A percentile compares a stretch with the other conserved stretches of the same genome.
Evolutionary conservation across 2,113 vertebrate species (phyloP).

Genomic region (Heterochromis multidens): DNA sequence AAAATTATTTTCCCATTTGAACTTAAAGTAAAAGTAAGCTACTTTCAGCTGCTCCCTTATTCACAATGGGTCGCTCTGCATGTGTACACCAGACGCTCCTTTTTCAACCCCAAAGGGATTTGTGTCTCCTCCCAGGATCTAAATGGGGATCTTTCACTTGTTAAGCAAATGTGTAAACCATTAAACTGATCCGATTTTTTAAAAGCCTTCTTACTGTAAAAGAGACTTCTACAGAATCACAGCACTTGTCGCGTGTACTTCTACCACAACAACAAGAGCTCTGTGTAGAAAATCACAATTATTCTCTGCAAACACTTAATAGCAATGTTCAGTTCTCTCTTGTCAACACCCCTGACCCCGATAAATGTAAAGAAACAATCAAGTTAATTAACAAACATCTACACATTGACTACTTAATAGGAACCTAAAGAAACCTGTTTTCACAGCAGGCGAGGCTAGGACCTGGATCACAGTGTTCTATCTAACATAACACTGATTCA

Average conservation of each 20-base stretch:
- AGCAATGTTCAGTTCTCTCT: background rate
- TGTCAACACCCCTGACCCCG: background rate
- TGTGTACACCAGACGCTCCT: background rate
- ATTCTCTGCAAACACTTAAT: slow-evolving; percentile 13
- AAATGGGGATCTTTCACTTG: background rate
- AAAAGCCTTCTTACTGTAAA: background rate
- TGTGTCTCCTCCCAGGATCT: background rate
- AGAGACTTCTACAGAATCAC: background rate
- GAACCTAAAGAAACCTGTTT: background rate
- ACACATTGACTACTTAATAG: background rate
- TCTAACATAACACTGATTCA: slow-evolving; percentile 31
- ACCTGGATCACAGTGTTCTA: background rate
- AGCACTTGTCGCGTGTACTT: background rate
- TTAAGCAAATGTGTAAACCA: too few species aligned
- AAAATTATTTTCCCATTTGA: background rate
- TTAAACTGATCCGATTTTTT: too few species aligned
- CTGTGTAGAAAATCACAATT: slow-evolving; percentile 2
- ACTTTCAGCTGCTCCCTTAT: background rate
- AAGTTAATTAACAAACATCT: background rate
- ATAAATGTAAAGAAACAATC: background rate
- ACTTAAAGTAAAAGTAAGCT: background rate
- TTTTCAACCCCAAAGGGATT: background rate
- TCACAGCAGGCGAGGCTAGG: background rate
- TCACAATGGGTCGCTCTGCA: background rate
- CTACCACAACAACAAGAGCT: background rate